Conservation (phyloP, 1,140 invertebrate genomes). For the Thaumetopoea pityocampa region DNA sequence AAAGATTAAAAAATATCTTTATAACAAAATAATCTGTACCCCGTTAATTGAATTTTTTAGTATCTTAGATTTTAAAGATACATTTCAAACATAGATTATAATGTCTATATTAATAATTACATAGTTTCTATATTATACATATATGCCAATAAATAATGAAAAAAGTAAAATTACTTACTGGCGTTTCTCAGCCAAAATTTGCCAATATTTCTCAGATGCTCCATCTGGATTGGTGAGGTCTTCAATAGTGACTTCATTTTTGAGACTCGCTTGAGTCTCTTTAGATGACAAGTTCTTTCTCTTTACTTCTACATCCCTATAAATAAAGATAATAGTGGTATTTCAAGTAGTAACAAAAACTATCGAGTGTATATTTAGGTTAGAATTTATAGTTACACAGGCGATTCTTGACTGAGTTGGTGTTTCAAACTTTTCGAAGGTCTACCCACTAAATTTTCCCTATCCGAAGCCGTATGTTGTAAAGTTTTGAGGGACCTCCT, state of each 20-base stretch:
- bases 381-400: slow-evolving; percentile 34
- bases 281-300: slow-evolving; percentile 65
- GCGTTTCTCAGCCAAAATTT: slow-evolving; percentile 80
- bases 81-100: too few species aligned
- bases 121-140: too few species aligned
- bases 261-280: slow-evolving; percentile 75
- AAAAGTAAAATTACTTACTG: slow-evolving; percentile 50
- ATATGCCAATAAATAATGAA: not conserved
- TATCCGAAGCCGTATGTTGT: slow-evolving; percentile 78
- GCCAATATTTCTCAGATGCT: slow-evolving; percentile 82
- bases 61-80: too few species aligned
- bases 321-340: slow-evolving; percentile 19
- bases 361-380: not conserved
- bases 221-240: slow-evolving; percentile 79
- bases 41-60: too few species aligned
- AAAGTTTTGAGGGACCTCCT: slow-evolving; percentile 79
- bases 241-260: slow-evolving; percentile 73
- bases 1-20: too few species aligned
- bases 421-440: slow-evolving; percentile 60
- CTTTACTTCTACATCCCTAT: slow-evolving; percentile 56
- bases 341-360: slow-evolving; percentile 2
- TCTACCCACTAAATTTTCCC: slow-evolving; percentile 81
- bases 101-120: too few species aligned
- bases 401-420: slow-evolving; percentile 50
- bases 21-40: too few species aligned